A percentile compares a stretch with the other conserved stretches of the same genome.
Conservation (phyloP, 2,888 invertebrate genomes). For the Ferdinandea cuprea region DNA sequence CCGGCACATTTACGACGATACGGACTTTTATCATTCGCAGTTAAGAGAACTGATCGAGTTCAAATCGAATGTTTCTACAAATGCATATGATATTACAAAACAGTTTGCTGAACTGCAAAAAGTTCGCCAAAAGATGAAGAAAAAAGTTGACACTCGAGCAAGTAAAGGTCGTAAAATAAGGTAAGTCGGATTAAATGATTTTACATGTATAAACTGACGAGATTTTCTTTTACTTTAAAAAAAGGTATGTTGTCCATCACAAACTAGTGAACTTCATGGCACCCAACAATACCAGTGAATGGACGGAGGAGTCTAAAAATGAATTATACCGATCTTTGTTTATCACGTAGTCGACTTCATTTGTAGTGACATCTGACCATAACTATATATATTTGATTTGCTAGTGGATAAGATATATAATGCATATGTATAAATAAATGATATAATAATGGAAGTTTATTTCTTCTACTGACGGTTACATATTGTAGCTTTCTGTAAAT, state of each 20-base stretch:
- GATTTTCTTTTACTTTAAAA: constrained; percentile 67
- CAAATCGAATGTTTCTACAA: constrained; percentile 92
- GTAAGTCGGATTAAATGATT: constrained; percentile 74
- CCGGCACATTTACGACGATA: constrained; percentile 96
- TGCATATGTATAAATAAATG: too few relatives aligned
- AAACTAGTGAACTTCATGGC: constrained; percentile 96
- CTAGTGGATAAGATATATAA: too few relatives aligned
- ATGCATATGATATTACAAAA: constrained; percentile 92
- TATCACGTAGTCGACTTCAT: constrained; percentile 81
- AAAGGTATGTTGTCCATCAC: constrained; percentile 91
- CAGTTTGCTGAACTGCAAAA: constrained; percentile 97
- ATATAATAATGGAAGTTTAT: too few relatives aligned
- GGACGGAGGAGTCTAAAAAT: constrained; percentile 91
- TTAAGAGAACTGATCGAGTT: constrained; percentile 95
- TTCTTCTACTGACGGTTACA: too few relatives aligned
- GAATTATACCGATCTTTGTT: constrained; percentile 93
- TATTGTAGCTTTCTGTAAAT: too few relatives aligned
- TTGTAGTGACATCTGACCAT: neutral
- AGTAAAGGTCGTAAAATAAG: constrained; percentile 96
- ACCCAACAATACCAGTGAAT: constrained; percentile 87
- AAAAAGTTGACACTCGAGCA: constrained; percentile 95
- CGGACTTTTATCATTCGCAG: constrained; percentile 97
- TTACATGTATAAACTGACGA: too few relatives aligned
- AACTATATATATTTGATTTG: neutral
- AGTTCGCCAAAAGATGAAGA: constrained; percentile 94